Percentiles rank a stretch among this genome's conserved stretches.
Conservation (phyloP, 2,888 invertebrate species). For the Trachelus iudaicus region DNA sequence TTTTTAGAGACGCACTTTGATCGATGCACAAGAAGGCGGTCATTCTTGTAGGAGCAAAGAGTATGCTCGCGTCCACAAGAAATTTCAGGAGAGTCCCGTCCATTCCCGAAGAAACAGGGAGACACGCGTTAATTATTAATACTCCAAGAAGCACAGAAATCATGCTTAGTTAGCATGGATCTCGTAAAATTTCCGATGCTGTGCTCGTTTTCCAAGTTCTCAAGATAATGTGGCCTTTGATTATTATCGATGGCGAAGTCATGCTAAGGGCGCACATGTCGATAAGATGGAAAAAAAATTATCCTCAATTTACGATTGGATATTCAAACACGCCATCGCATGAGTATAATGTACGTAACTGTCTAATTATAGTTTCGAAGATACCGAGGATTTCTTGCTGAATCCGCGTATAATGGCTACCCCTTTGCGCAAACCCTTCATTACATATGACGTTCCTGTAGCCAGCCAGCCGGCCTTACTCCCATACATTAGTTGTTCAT, state of each 20-base stretch:
- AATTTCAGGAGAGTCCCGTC: conserved; percentile 32
- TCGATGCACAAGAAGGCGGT: conserved; percentile 38
- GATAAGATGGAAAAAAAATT: neutral
- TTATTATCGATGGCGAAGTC: neutral
- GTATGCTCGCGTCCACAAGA: conserved; percentile 30
- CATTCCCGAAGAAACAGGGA: conserved; percentile 16
- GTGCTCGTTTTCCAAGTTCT: neutral
- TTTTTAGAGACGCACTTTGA: conserved; percentile 25
- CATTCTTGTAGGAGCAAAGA: conserved; percentile 37
- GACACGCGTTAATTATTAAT: conserved; percentile 7
- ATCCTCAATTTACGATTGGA: neutral
- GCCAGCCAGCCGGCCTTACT: neutral
- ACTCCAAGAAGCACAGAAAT: conserved; percentile 4
- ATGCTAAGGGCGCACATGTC: neutral
- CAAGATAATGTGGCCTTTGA: conserved; percentile 3
- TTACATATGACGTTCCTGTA: neutral
- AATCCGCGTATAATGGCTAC: neutral
- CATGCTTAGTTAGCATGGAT: neutral
- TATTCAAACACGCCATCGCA: neutral
- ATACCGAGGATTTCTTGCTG: neutral
- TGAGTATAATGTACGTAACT: neutral
- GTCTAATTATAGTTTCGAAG: neutral
- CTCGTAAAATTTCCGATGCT: neutral
- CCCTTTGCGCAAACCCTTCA: neutral
- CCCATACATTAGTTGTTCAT: neutral